Base-by-base conservation (phyloP, 2,113 vertebrate genomes). In the Laticauda colubrina region DNA sequence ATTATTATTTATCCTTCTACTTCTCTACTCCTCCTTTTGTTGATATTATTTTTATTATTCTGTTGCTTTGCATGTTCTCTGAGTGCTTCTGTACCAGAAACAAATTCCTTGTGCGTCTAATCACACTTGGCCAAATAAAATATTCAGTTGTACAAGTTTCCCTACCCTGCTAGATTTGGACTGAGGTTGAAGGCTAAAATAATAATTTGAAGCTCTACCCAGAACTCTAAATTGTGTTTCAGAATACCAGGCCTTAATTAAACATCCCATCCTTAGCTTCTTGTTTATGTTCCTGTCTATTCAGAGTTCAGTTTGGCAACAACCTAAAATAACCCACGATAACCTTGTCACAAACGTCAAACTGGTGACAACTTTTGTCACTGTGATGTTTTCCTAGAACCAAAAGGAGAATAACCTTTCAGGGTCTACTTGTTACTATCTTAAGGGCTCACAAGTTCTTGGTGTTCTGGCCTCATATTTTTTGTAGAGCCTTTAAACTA, bases 401-500 rank as follows among this genome's bases (percentile, higher is more conserved):
- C 12, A 45, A 89, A 69, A 48, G 48, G 56, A 87, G 56, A 92
- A 64, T 43, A 69, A 51, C 15, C n/a, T 89, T 39, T 64, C 29
- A 3, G 48, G 15, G n/a, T 20, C 81, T 8, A 12, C 75, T 29
- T 85, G 59, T 89, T 87, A 54, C 57, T 87, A 56, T 48, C 3
- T n/a, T 57, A 91, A 48, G 64, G 26, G 53, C 61, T 92, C 48
- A 86, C 48, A 57, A 26, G 8, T 34, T 91, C 34, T 81, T 57
- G 45, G 24, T n/a, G 39, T 43, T 39, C 56, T 69, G 10, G 26
- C 64, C n/a, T 10, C 87, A 26, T 20, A n/a, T 89, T 86, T 61
- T 89, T 90, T 34, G 20, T 86, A 89, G 56, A 87, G 6, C 7
- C 20, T 48, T 94, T 87, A 89, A 93, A 90, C 56, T 92, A 86